Evolutionary conservation across 2,888 invertebrate species (phyloP).

Genomic region (Cotesia congregata): DNA sequence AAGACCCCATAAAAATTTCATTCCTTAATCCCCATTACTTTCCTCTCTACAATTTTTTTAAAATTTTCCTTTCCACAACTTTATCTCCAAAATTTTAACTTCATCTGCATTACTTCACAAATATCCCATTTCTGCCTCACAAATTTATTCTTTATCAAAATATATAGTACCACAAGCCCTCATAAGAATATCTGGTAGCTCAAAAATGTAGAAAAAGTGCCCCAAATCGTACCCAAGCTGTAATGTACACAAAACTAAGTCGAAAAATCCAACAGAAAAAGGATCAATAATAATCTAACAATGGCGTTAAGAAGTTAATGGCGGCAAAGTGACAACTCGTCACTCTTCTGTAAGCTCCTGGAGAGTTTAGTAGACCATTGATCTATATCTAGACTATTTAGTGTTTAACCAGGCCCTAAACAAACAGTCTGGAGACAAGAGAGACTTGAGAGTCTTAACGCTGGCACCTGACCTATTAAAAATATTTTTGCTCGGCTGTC

Average conservation of each 20-base stretch:
- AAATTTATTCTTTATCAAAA: too few species aligned
- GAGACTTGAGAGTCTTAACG: background rate
- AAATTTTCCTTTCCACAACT: background rate
- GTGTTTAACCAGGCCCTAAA: background rate
- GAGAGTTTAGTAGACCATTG: background rate
- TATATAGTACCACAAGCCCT: too few species aligned
- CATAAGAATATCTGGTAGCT: too few species aligned
- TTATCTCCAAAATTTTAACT: background rate
- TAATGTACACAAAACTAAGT: too few species aligned
- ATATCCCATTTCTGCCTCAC: too few species aligned
- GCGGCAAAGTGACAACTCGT: background rate
- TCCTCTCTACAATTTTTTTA: background rate
- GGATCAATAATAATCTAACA: too few species aligned
- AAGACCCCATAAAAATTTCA: background rate
- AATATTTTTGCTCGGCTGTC: background rate
- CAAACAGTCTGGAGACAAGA: background rate
- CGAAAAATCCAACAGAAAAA: too few species aligned
- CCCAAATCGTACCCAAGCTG: too few species aligned
- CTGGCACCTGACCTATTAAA: background rate
- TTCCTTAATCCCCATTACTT: background rate
- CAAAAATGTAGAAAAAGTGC: too few species aligned
- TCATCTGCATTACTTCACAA: too few species aligned
- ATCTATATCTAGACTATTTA: background rate
- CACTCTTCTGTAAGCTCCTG: background rate
- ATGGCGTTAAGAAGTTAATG: background rate